phyloP scores from a whole-genome alignment of 64 coral and sea anemone genomes.

The Dendrophyllia cribrosa region DNA sequence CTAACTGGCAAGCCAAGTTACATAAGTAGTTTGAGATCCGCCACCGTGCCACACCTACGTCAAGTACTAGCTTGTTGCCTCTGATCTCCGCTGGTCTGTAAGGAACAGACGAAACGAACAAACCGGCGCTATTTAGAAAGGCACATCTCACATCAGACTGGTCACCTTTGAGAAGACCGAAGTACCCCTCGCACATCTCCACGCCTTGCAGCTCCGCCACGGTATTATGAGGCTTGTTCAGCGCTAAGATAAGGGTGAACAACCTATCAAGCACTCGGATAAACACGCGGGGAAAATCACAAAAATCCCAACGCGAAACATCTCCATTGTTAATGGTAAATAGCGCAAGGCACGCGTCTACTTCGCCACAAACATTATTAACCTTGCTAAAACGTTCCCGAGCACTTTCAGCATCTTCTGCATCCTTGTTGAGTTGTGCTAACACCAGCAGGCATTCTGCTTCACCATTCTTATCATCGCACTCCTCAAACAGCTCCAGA shows the following conservation, averaged over 20 bases:
- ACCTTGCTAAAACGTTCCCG: conserved; percentile 33
- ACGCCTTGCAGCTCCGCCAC: conserved; percentile 57
- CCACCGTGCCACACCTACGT: conserved; percentile 44
- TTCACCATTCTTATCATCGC: conserved; percentile 51
- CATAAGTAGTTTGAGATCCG: conserved; percentile 46
- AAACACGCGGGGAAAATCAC: conserved; percentile 28
- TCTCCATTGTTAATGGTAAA: conserved; percentile 17
- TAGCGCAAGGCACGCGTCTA: conserved; percentile 33
- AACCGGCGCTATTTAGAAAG: conserved; percentile 41
- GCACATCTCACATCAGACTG: conserved; percentile 44
- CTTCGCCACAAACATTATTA: conserved; percentile 57
- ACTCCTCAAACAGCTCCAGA: conserved; percentile 58
- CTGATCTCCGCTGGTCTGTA: conserved; percentile 17
- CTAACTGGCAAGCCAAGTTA: conserved; percentile 37
- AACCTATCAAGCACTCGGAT: conserved; percentile 30
- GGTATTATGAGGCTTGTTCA: conserved; percentile 52
- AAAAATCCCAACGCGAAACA: not conserved
- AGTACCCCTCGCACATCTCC: conserved; percentile 68
- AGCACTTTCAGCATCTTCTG: conserved; percentile 55
- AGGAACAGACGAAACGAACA: conserved; percentile 20
- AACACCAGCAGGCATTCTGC: conserved; percentile 54
- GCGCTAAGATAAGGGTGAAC: conserved; percentile 59
- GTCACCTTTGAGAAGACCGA: conserved; percentile 52
- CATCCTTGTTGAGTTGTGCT: conserved; percentile 29
- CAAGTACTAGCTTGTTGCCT: conserved; percentile 40